Evolutionary conservation across 2,888 invertebrate genomes (phyloP), one percentile per base, ranked within the genome.

Genomic region (Platypus cylindrus): DNA sequence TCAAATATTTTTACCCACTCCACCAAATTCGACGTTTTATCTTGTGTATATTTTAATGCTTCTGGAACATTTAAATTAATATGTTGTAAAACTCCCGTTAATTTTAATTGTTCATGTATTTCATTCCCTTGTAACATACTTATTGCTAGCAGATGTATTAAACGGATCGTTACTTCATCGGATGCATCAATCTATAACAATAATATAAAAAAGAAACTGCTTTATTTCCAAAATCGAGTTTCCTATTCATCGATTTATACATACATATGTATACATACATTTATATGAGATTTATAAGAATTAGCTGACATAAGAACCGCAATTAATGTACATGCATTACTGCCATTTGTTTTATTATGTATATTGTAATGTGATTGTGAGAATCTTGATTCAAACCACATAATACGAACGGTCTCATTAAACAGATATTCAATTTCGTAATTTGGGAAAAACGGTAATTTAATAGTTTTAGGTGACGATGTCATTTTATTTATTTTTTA

Each of bases 311-410:
- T 57, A 31, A 74, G 58, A 14, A 73, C 54, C 23, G 69, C 71
- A 45, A 75, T 74, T 33, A 75, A 54, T 1, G 74, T 75, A 44
- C 74, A 74, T 5, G 74, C 74, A 54, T 72, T 68, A 45, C 73
- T 73, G 32, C 66, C 71, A 55, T 52, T 62, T 33, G 55, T 51
- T 5, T 38, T 46, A 37, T 62, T 59, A 46, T 59, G 59, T 36
- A 62, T 58, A 37, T 66, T 73, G 51, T 68, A 74, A 32, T 64
- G 63, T 27, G 70, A 70, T 54, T 75, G 74, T 2, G 70, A 68
- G 50, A 75, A 74, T 46, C 67, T 62, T 17, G 60, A 53, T 32
- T 70, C 65, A 46, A 71, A 74, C 73, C 73, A 74, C 28, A 53
- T 54, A 14, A 61, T 48, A 23, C 54, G 44, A 33, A 60, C 45